Evolutionary conservation across 2,113 vertebrate genomes (phyloP).

Genomic region (Dendrocopos noguchii): DNA sequence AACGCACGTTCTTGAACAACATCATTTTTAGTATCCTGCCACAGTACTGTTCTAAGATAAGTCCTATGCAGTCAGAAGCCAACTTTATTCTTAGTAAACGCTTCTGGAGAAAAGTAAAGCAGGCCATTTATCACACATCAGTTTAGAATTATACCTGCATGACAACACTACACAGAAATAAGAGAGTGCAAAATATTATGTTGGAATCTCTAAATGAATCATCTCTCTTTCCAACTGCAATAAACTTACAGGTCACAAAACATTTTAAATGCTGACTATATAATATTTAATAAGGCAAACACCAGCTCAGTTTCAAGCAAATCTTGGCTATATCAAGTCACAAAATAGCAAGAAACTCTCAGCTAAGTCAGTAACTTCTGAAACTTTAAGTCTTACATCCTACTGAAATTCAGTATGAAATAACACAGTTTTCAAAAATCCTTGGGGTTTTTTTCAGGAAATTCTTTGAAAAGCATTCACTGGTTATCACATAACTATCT

Average conservation of each 20-base stretch:
- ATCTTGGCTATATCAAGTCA: background rate
- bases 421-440: background rate
- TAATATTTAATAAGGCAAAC: background rate
- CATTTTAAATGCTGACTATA: background rate
- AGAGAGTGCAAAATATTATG: background rate
- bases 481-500: background rate
- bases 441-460: background rate
- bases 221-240: background rate
- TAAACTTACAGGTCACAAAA: background rate
- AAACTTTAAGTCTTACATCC: background rate
- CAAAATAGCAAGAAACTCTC: background rate
- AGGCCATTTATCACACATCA: background rate
- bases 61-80: background rate
- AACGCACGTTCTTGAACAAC: background rate
- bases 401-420: background rate
- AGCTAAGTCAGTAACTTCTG: background rate
- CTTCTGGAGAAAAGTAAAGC: constrained; percentile 8
- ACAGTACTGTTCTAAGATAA: background rate
- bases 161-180: background rate
- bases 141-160: background rate
- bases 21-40: background rate
- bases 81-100: background rate
- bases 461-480: background rate
- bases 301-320: background rate
- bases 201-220: background rate